Base-by-base conservation (phyloP, 2,797 vertebrate species). In the Poecile montanus region DNA sequence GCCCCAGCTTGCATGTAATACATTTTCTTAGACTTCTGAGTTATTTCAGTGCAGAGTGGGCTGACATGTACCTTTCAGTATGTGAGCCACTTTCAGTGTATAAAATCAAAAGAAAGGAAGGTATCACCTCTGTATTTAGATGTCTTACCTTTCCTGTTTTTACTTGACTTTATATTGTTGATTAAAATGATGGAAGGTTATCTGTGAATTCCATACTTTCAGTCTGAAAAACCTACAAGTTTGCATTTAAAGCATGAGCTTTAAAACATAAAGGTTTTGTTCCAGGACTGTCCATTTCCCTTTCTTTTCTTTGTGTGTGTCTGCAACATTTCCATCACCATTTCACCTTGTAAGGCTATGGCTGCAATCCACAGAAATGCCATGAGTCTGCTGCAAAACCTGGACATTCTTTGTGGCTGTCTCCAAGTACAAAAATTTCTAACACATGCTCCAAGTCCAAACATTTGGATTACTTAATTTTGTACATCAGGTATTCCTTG, bases 181-280 rank as follows among this genome's bases (percentile, higher is more conserved):
- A 48, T 90, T 53, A 29, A 68, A 79, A 54, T 50, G 15, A 25
- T 65, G 29, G 29, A 53, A 54, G 25, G 6, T 32, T 68, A 34
- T 25, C 40, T 62, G 10, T 27, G 30, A 30, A 58, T 60, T 56
- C 20, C 48, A 3, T 23, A 22, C 34, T 89, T 85, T 62, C 18
- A 61, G 2, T 4, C 19, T 34, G 6, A 40, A 70, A 74, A 78
- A 62, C 23, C 16, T 50, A 44, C 1, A 13, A 5, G 38, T 66
- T 56, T 67, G 10, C 0, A n/a, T n/a, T n/a, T n/a, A n/a, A n/a
- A 38, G 5, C 7, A 32, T 36, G 6, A 74, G 1, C 3, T 22
- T 29, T 42, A 47, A 15, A 58, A 32, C 5, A 20, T 0, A 30
- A 14, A 16, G 7, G 4, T 36, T 78, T 38, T 67, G 1, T 75